These are phyloP conservation scores for Phyto melanocephala DNA, from an alignment of 2,888 invertebrate genomes.

Conservation along the genomic window DNA sequence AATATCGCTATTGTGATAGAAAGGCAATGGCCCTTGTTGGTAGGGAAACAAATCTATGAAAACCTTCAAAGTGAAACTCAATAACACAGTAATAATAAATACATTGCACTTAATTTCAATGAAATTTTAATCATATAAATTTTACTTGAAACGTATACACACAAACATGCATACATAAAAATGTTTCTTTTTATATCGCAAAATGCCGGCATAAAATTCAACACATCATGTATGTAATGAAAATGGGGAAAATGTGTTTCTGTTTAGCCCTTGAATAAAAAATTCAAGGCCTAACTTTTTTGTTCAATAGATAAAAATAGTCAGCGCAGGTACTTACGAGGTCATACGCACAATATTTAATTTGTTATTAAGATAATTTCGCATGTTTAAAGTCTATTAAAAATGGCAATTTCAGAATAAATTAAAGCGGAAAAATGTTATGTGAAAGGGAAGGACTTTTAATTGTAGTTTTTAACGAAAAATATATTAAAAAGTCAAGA, in stretches of 20 bases:
- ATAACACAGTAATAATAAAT: neutral
- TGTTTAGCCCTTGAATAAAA: too few relatives aligned
- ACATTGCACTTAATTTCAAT: slow-evolving; percentile 2
- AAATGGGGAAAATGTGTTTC: too few relatives aligned
- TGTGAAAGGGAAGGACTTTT: neutral
- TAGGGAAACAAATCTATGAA: neutral
- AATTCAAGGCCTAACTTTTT: too few relatives aligned
- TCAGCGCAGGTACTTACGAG: neutral
- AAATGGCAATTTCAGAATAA: slow-evolving; percentile 8
- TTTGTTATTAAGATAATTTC: neutral
- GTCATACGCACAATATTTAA: neutral
- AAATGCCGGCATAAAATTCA: slow-evolving; percentile 19
- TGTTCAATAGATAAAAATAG: neutral
- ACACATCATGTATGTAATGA: neutral
- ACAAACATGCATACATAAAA: too few relatives aligned
- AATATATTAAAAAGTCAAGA: too few relatives aligned
- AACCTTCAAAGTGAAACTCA: slow-evolving; percentile 36
- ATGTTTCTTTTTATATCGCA: neutral
- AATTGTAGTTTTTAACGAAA: neutral
- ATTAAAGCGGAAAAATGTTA: neutral
- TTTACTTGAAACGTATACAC: neutral
- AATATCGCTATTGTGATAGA: too few relatives aligned
- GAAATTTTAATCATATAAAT: neutral
- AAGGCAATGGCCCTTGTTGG: slow-evolving; percentile 16
- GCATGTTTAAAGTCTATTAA: neutral